Evolutionary conservation across 1,140 invertebrate genomes (phyloP).

Genomic region (Palaemon carinicauda): DNA sequence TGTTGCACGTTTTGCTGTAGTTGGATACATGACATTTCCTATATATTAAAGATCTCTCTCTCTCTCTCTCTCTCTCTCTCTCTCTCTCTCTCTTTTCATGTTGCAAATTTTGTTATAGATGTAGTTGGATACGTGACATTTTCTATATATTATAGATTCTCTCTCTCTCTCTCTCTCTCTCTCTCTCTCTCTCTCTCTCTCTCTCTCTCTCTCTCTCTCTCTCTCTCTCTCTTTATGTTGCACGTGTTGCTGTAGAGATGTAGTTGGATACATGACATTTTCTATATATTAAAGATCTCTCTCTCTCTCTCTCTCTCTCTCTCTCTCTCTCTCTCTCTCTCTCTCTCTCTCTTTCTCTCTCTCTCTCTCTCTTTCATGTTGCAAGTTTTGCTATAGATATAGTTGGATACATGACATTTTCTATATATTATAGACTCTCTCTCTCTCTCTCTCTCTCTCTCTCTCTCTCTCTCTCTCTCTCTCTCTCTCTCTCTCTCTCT

Average conservation of each 20-base stretch:
- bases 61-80: constrained; percentile 6
- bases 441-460: background rate
- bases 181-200: no score
- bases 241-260: no score
- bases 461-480: background rate
- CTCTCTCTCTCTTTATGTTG: no score
- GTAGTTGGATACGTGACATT: background rate
- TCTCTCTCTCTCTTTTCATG: constrained; percentile 2
- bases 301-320: no score
- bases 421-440: background rate
- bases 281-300: no score
- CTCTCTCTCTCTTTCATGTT: background rate
- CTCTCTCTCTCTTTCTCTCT: constrained; percentile 16
- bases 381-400: background rate
- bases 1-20: no score
- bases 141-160: background rate
- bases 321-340: constrained; percentile 19
- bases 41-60: no score
- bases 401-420: background rate
- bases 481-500: background rate
- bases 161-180: background rate
- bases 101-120: background rate
- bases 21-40: no score
- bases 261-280: no score
- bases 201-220: no score